Evolutionary conservation across 2,797 vertebrate genomes (phyloP).

Genomic region (Acanthiza pusilla): DNA sequence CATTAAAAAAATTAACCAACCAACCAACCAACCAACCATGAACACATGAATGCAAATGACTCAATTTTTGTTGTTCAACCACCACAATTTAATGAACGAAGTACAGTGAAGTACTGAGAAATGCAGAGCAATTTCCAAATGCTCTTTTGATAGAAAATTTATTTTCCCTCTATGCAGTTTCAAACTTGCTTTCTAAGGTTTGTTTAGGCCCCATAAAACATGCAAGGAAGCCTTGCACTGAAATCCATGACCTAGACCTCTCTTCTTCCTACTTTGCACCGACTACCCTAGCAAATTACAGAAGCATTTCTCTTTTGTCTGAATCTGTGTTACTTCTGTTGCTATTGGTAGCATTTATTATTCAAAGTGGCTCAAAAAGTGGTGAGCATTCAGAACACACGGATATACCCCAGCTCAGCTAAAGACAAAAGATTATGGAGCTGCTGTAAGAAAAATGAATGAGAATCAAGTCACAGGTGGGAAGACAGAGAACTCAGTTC

Average conservation of each 20-base stretch:
- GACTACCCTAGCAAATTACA: background rate
- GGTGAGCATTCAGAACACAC: background rate
- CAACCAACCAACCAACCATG: background rate
- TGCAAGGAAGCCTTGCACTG: background rate
- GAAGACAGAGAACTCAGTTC: background rate
- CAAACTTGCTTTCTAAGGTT: background rate
- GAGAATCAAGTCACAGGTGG: background rate
- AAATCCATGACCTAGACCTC: background rate
- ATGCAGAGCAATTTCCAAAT: background rate
- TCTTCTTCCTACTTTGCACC: background rate
- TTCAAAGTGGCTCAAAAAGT: background rate
- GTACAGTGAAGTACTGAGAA: background rate
- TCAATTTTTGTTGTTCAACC: background rate
- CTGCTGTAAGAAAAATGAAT: background rate
- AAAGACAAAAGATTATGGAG: background rate
- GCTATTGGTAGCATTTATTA: background rate
- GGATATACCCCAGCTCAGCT: background rate
- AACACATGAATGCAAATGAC: background rate
- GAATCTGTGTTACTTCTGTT: background rate
- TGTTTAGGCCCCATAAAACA: background rate
- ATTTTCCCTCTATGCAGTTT: background rate
- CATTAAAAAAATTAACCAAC: background rate
- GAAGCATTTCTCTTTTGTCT: background rate
- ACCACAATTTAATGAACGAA: background rate
- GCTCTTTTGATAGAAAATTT: background rate